Conservation (phyloP, 2,113 vertebrate genomes). For the Stercorarius parasiticus region DNA sequence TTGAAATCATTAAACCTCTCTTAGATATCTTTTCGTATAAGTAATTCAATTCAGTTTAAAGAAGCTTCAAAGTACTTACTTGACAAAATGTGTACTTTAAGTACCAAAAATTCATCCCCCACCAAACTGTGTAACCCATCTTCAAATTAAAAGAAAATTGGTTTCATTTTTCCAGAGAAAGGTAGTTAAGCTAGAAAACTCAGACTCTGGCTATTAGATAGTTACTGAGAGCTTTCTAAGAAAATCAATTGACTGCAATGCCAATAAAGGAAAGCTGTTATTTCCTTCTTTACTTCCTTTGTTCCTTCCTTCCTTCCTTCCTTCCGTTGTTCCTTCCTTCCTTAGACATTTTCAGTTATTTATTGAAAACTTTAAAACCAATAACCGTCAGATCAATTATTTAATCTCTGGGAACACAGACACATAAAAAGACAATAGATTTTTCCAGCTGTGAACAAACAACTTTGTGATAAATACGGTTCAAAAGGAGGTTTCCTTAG, state of each 20-base stretch:
- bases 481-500: not conserved
- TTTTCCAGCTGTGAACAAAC: not conserved
- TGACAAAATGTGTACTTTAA: not conserved
- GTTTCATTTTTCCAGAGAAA: not conserved
- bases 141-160: not conserved
- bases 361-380: not conserved
- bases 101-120: not conserved
- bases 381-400: not conserved
- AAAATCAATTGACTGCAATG: not conserved
- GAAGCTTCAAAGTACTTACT: not conserved
- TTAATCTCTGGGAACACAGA: not conserved
- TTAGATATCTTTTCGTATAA: not conserved
- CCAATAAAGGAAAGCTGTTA: not conserved
- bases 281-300: too few relatives aligned
- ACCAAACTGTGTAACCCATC: not conserved
- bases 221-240: not conserved
- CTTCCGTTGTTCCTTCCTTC: not conserved
- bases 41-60: not conserved
- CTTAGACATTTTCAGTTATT: not conserved
- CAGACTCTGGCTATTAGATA: not conserved
- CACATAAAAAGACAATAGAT: not conserved
- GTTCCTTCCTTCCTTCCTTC: too few relatives aligned
- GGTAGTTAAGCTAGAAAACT: not conserved
- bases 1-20: not conserved
- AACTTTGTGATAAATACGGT: not conserved